Evolutionary conservation across 1,140 invertebrate species (phyloP).

Genomic region (Drosophila oshimai): DNA sequence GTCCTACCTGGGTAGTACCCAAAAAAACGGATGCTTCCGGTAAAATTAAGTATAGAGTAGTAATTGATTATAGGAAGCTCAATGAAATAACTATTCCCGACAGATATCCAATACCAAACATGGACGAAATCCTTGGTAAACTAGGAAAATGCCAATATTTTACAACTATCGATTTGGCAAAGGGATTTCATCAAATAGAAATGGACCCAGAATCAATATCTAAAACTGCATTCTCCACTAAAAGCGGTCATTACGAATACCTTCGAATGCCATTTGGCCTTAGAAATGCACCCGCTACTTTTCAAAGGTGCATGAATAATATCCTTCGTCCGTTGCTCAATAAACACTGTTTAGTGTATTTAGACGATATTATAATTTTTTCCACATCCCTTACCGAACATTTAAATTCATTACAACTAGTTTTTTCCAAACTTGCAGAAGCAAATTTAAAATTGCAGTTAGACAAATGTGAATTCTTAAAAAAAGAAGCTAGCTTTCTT

Average conservation of each 20-base stretch:
- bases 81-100: not conserved
- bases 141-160: not conserved
- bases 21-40: not conserved
- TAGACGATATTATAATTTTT: not conserved
- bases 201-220: not conserved
- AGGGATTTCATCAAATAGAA: not conserved
- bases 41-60: not conserved
- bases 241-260: not conserved
- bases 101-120: not conserved
- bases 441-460: not conserved
- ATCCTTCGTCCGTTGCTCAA: too few species aligned
- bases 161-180: not conserved
- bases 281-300: not conserved
- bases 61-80: not conserved
- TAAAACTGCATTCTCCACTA: not conserved
- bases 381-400: not conserved
- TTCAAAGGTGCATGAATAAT: not conserved
- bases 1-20: not conserved
- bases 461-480: slow-evolving; percentile 4
- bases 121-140: not conserved
- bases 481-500: not conserved
- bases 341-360: too few species aligned
- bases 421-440: not conserved
- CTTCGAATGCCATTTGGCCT: not conserved
- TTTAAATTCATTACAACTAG: not conserved